phyloP scores from a whole-genome alignment of 1,140 invertebrate species.

The Pararge aegeria region DNA sequence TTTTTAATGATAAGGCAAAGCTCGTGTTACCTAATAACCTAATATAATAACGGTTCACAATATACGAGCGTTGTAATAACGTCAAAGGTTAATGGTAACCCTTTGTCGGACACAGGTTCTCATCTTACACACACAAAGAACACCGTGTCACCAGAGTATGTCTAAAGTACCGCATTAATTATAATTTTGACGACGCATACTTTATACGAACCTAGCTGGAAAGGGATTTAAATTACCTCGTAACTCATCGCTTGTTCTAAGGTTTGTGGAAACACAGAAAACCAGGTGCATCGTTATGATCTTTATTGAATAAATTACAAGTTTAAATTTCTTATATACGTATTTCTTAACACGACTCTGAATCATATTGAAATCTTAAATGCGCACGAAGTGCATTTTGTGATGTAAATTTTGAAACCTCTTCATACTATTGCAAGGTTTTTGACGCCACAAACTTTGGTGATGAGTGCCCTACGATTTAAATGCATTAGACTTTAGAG shows the following conservation, averaged over 20 bases:
- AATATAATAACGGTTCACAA: constrained; percentile 13
- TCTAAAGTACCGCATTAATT: constrained; percentile 18
- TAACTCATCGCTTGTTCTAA: constrained; percentile 33
- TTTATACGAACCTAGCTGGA: constrained; percentile 7
- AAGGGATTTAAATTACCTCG: constrained; percentile 20
- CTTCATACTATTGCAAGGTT: no score
- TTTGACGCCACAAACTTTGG: no score
- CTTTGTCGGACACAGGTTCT: constrained; percentile 34
- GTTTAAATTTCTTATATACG: no score
- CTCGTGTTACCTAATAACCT: constrained; percentile 24
- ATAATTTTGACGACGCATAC: constrained; percentile 26
- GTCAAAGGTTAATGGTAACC: constrained; percentile 38
- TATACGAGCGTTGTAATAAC: constrained; percentile 31
- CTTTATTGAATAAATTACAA: neutral
- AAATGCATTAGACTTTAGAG: no score
- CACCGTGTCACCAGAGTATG: constrained; percentile 7
- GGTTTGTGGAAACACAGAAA: constrained; percentile 17
- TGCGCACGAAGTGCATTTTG: no score
- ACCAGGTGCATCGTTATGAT: neutral
- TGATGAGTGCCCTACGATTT: no score
- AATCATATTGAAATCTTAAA: no score
- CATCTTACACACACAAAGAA: constrained; percentile 31
- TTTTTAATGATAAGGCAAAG: constrained; percentile 5
- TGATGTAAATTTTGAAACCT: no score
- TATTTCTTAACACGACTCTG: no score